Conservation (phyloP, 1,140 invertebrate genomes). For the Drosophila nannoptera region DNA sequence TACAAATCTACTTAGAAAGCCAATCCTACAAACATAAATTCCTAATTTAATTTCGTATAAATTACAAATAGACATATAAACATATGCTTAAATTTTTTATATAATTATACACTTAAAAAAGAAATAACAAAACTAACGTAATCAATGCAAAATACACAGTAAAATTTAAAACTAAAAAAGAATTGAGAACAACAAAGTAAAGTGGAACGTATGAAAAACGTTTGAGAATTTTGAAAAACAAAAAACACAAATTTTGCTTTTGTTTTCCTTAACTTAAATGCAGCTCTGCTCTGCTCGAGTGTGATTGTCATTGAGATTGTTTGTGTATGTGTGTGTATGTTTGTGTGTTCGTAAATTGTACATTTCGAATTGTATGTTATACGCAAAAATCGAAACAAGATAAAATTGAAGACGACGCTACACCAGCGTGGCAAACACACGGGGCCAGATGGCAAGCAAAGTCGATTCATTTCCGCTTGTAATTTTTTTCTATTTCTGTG, state of each 20-base stretch:
- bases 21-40: conserved; percentile 71
- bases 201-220: conserved; percentile 69
- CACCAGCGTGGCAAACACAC: conserved; percentile 22
- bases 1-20: conserved; percentile 60
- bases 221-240: conserved; percentile 69
- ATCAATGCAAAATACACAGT: conserved; percentile 32
- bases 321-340: conserved; percentile 5
- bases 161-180: conserved; percentile 25
- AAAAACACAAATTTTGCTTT: conserved; percentile 44
- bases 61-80: conserved; percentile 63
- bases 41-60: conserved; percentile 77
- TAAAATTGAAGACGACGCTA: conserved; percentile 1
- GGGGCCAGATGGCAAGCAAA: conserved; percentile 15
- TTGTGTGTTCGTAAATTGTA: conserved; percentile 24
- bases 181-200: conserved; percentile 59
- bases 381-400: not conserved
- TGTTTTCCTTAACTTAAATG: conserved; percentile 44
- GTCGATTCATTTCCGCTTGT: conserved; percentile 44
- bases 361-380: conserved; percentile 29
- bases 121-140: conserved; percentile 48
- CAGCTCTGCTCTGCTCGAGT: conserved; percentile 12
- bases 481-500: conserved; percentile 38
- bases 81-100: conserved; percentile 74
- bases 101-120: conserved; percentile 67
- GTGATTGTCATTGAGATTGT: conserved; percentile 1